phyloP scores from a whole-genome alignment of 2,113 vertebrate genomes.

The Oryzias javanicus region DNA sequence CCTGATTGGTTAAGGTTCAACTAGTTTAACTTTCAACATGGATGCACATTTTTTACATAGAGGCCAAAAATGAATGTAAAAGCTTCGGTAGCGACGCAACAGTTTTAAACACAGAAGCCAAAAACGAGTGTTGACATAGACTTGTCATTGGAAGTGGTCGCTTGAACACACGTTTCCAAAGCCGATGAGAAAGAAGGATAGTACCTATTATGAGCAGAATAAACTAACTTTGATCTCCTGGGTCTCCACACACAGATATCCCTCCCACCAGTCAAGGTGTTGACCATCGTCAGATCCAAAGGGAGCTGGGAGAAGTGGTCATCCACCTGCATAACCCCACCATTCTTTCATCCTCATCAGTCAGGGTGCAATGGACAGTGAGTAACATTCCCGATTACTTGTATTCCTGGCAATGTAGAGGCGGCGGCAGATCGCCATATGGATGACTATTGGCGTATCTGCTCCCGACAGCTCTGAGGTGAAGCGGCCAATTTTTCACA shows the following conservation, averaged over 20 bases:
- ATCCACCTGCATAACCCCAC: slow-evolving; percentile 97
- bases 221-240: background rate
- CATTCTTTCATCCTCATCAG: slow-evolving; percentile 94
- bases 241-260: slow-evolving; percentile 80
- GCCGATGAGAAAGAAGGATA: too few relatives aligned
- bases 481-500: too few relatives aligned
- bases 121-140: too few relatives aligned
- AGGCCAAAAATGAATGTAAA: too few relatives aligned
- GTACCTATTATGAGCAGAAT: too few relatives aligned
- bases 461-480: background rate
- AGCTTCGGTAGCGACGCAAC: too few relatives aligned
- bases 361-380: slow-evolving; percentile 98
- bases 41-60: too few relatives aligned
- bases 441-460: slow-evolving; percentile 18
- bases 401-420: slow-evolving; percentile 16
- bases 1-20: too few relatives aligned
- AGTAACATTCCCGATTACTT: slow-evolving; percentile 64
- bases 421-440: slow-evolving; percentile 8
- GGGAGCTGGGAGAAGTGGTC: slow-evolving; percentile 90
- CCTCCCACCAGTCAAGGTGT: slow-evolving; percentile 95
- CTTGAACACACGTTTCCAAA: too few relatives aligned
- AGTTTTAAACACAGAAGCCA: too few relatives aligned
- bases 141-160: too few relatives aligned
- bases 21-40: too few relatives aligned
- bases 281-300: slow-evolving; percentile 96